phyloP scores from a whole-genome alignment of 1,140 invertebrate species.

The Caerostris darwini region DNA sequence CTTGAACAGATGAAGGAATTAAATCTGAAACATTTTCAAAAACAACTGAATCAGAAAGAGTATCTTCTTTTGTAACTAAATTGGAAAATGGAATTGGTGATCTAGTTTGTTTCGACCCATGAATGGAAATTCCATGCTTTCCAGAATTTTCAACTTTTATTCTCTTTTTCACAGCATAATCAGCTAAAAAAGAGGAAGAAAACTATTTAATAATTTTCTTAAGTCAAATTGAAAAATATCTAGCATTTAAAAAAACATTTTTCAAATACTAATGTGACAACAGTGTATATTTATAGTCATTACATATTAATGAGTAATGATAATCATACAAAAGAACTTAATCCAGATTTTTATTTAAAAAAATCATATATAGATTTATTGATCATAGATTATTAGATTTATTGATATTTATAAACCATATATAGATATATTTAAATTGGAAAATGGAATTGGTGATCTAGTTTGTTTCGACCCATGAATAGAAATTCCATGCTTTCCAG shows the following conservation, averaged over 20 bases:
- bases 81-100: constrained; percentile 30
- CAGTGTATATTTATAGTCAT: too few species aligned
- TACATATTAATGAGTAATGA: too few species aligned
- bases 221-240: too few species aligned
- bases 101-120: not conserved
- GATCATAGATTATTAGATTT: too few species aligned
- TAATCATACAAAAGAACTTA: too few species aligned
- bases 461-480: not conserved
- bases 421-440: too few species aligned
- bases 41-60: not conserved
- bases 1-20: constrained; percentile 59
- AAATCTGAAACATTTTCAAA: constrained; percentile 20
- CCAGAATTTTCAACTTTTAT: constrained; percentile 48
- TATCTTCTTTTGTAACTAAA: constrained; percentile 58
- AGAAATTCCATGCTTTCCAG: constrained; percentile 17
- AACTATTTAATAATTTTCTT: too few species aligned
- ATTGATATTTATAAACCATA: too few species aligned
- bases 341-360: too few species aligned
- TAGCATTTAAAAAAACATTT: too few species aligned
- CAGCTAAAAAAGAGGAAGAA: constrained; percentile 37
- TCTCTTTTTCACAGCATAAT: constrained; percentile 58
- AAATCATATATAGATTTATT: too few species aligned
- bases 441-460: constrained; percentile 28
- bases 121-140: not conserved
- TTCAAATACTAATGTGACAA: too few species aligned